Evolutionary conservation across 2,113 vertebrate species (phyloP), one percentile per base, ranked within the genome.

Genomic region (Ascaphus truei): DNA sequence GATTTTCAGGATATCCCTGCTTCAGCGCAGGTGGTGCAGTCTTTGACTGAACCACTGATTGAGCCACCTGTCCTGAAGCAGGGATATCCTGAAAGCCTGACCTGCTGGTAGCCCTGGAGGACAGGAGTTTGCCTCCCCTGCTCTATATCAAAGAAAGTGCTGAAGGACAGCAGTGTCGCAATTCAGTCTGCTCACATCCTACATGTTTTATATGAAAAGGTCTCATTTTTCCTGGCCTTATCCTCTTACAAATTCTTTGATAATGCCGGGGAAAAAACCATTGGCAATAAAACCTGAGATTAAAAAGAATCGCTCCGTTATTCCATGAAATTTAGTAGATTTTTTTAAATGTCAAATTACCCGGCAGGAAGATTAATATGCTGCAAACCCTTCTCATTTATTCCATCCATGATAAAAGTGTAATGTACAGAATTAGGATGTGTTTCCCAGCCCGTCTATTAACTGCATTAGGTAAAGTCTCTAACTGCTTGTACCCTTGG

Each of bases 301-400:
- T 63, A 50, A 63, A 41, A 63, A 16, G 30, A 18, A 63, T 63
- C 60, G 34, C 26, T 62, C 18, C 50, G 50, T 63, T 63, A 25
- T 33, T 13, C 57, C 27, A 41, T 63, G 45, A 34, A 50, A 47
- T 63, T 63, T 48, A 63, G 43, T 43, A 63, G 60, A 50, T 50
- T 41, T 48, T n/a, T 50, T 63, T 43, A 25, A 63, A 63, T 63
- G 60, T 29, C 43, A 50, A 50, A 50, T 50, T 62, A 50, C n/a
- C n/a, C n/a, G n/a, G n/a, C n/a, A n/a, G 27, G 25, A 34, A 63
- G 47, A 50, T 27, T 62, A 48, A 50, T 63, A 18, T 25, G 23
- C 27, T 63, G 43, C 45, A 50, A 63, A n/a, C n/a, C 43, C 43
- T 48, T 48, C 33, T 41, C 33, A 34, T 63, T 31, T 50, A n/a